Evolutionary conservation across 2,113 vertebrate genomes (phyloP).

Genomic region (Edolisoma coerulescens): DNA sequence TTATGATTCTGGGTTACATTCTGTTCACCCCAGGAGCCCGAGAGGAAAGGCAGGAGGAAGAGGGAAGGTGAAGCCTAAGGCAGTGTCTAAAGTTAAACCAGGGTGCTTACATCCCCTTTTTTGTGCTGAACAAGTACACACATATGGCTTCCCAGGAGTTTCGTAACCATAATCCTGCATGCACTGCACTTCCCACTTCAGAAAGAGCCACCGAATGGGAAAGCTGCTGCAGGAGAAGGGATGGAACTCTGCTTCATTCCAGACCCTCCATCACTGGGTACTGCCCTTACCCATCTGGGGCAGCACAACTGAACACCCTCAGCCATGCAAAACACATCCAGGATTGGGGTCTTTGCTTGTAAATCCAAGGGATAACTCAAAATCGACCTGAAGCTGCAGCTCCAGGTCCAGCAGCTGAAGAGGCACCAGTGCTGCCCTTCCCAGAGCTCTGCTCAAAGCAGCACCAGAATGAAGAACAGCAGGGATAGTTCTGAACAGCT

Average conservation of each 20-base stretch:
- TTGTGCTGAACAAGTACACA: neutral
- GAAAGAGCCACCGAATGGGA: neutral
- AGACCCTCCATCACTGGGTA: neutral
- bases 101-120: neutral
- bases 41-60: neutral
- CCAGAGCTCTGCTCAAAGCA: neutral
- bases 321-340: neutral
- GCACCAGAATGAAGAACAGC: accelerated
- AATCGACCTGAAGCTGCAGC: neutral
- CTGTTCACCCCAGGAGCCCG: neutral
- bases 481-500: neutral
- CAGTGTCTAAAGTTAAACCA: neutral
- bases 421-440: neutral
- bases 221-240: neutral
- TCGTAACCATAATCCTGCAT: neutral
- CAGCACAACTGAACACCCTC: neutral
- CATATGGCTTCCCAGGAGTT: neutral
- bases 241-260: neutral
- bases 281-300: neutral
- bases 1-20: neutral
- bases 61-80: neutral
- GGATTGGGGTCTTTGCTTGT: accelerated
- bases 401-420: neutral
- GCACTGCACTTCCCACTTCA: neutral
- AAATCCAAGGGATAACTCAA: neutral